Conservation (phyloP, 1,140 invertebrate genomes). For the Meteorus sp. region DNA sequence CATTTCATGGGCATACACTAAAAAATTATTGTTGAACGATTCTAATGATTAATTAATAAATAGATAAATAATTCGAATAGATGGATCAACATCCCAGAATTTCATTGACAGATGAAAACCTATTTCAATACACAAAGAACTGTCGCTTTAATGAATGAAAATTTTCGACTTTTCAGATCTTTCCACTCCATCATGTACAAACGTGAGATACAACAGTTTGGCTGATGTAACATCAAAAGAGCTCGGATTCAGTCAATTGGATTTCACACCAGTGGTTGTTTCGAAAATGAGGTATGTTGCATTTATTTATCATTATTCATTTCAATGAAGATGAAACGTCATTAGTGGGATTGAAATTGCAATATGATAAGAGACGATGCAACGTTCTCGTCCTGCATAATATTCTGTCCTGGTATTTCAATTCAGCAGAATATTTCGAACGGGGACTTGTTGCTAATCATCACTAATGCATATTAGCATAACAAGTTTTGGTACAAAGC, state of each 20-base stretch:
- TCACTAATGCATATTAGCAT: no score
- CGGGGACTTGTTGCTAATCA: no score
- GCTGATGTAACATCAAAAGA: conserved; percentile 53
- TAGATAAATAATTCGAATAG: no score
- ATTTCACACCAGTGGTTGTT: conserved; percentile 56
- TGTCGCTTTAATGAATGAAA: conserved; percentile 10
- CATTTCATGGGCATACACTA: no score
- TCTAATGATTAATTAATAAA: no score
- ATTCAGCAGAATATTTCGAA: no score
- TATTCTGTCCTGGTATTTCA: no score
- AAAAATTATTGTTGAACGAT: no score
- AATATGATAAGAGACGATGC: no score
- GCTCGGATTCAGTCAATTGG: conserved; percentile 50
- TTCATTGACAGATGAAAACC: background rate
- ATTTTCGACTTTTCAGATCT: conserved; percentile 45
- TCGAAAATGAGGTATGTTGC: conserved; percentile 56
- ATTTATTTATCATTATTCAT: background rate
- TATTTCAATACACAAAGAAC: background rate
- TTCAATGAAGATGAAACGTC: conserved; percentile 1
- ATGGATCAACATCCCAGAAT: no score
- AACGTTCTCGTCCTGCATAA: no score
- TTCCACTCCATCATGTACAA: conserved; percentile 42
- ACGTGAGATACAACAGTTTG: conserved; percentile 51
- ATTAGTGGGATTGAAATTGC: background rate
- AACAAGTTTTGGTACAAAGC: no score